Evolutionary conservation across 2,797 vertebrate genomes (phyloP), one percentile per base, ranked within the genome.

Genomic region (Acrocephalus scirpaceus): DNA sequence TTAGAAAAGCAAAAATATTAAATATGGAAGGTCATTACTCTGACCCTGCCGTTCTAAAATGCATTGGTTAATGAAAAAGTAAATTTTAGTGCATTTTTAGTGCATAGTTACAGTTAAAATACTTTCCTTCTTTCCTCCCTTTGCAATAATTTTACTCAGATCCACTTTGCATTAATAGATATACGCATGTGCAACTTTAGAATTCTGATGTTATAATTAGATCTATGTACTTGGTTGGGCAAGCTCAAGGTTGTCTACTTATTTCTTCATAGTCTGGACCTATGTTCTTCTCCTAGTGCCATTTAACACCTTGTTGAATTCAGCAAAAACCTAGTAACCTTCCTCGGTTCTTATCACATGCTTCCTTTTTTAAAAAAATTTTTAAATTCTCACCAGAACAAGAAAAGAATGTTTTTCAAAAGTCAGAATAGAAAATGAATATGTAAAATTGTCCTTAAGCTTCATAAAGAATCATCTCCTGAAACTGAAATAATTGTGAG

Each of bases 1-100:
- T 74, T 83, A 86, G 71, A 92, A 95, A 56, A 91, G 42, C 61
- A 85, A 95, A 96, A 93, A 47, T 18, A 80, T 86, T 95, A 90
- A 40, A 53, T 51, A 69, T 87, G 60, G 86, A 97, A 96, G 50
- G 50, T 93, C 45, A 88, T 94, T 93, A 57, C 42, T 56, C 69
- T 74, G 78, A 77, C n/a, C 75, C 13, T 69, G 36, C 38, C 17
- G 32, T 91, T 65, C 62, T 82, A 70, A 87, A 95, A 81, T 69
- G 3, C 58, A 61, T 47, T 56, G 29, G 81, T 15, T 79, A 56
- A 78, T 57, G 29, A 62, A 86, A 95, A 96, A 57, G 74, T 74
- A 89, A 94, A 69, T 51, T 77, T 65, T 54, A 65, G 32, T 70
- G 36, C 27, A 88, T 32, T 66, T 94, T 75, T 56, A 80, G 14